Evolutionary conservation across 2,797 vertebrate genomes (phyloP).

Genomic region (Cuniculus paca): DNA sequence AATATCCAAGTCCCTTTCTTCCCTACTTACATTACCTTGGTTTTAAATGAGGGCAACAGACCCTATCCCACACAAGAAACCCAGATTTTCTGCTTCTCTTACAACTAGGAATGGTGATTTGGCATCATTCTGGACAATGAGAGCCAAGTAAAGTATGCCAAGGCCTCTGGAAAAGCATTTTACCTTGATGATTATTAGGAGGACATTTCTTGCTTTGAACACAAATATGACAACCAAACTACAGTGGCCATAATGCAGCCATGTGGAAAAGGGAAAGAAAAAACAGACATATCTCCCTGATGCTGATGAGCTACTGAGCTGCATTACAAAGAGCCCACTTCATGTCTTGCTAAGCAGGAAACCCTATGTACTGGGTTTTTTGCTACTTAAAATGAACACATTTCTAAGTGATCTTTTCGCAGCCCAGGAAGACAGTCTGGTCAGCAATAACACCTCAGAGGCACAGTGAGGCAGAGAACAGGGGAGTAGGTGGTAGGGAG

Average conservation of each 20-base stretch:
- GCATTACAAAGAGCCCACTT: not conserved
- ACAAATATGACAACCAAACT: not conserved
- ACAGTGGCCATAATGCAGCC: not conserved
- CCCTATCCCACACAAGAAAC: not conserved
- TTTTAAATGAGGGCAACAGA: not conserved
- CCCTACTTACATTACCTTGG: not conserved
- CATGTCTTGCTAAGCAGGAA: not conserved
- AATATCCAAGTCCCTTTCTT: not conserved
- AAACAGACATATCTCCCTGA: not conserved
- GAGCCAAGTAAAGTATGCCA: not conserved
- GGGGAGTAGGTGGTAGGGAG: not conserved
- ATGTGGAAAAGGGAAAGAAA: not conserved
- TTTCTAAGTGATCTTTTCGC: conserved; percentile 8
- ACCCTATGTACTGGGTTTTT: not conserved
- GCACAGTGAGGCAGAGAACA: not conserved
- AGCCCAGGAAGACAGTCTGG: not conserved
- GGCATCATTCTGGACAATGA: not conserved
- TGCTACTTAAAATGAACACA: conserved; percentile 12
- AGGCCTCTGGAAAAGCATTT: not conserved
- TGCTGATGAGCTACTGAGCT: not conserved
- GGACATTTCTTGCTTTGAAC: not conserved
- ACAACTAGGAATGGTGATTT: not conserved
- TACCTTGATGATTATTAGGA: not conserved
- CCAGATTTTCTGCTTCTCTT: not conserved
- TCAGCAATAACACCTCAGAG: not conserved